These are phyloP conservation scores for Lycia hirtaria DNA, from an alignment of 2,888 invertebrate species.

Conservation along the genomic window DNA sequence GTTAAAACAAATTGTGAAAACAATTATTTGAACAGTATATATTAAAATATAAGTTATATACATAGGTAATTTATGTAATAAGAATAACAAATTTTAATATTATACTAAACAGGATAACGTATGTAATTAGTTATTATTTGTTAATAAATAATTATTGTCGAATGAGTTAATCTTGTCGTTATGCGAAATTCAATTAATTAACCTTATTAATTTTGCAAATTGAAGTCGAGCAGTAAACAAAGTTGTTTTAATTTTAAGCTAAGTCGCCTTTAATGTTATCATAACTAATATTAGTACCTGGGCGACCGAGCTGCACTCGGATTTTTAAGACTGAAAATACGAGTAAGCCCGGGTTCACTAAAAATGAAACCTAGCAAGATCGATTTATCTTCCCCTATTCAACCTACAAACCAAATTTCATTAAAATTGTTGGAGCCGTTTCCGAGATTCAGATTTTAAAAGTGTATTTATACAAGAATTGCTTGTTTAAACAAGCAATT, in stretches of 20 bases:
- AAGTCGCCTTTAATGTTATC: too few species aligned
- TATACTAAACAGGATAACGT: conserved; percentile 6
- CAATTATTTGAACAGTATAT: not conserved
- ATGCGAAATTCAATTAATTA: not conserved
- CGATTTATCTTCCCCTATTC: too few species aligned
- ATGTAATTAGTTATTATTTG: not conserved
- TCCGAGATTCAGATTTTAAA: too few species aligned
- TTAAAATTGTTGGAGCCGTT: too few species aligned
- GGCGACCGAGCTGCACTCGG: too few species aligned
- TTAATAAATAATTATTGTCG: conserved; percentile 5
- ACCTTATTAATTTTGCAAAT: not conserved
- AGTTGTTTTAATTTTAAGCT: not conserved
- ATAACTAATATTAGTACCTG: too few species aligned
- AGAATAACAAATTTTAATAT: conserved; percentile 3
- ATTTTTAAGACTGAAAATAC: too few species aligned
- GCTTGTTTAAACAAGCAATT: too few species aligned
- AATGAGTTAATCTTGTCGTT: conserved; percentile 2
- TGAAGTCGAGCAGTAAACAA: not conserved
- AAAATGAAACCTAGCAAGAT: too few species aligned
- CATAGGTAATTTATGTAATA: not conserved
- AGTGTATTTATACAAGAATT: too few species aligned
- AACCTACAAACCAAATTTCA: too few species aligned
- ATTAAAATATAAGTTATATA: not conserved
- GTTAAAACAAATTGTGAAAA: not conserved
- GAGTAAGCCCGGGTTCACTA: too few species aligned